These are phyloP conservation scores for Drosophila ogumai DNA, from an alignment of 1,140 invertebrate species.

Conservation along the genomic window DNA sequence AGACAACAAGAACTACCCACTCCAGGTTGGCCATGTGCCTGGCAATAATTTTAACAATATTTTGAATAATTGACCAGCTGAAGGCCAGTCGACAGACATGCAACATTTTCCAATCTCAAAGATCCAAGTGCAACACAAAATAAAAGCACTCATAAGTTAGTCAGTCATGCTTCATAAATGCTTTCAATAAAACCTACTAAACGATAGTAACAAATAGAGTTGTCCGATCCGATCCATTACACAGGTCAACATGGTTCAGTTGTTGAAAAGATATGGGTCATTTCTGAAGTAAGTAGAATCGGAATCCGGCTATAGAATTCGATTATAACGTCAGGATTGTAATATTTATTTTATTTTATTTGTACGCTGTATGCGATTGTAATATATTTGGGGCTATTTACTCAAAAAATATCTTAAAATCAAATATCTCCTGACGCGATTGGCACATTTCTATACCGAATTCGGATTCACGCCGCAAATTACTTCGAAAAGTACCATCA, in stretches of 20 bases:
- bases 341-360: too few species aligned
- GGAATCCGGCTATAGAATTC: too few species aligned
- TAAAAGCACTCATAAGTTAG: conserved; percentile 45
- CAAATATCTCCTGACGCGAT: too few species aligned
- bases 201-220: background rate
- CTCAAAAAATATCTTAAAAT: too few species aligned
- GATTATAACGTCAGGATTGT: too few species aligned
- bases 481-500: too few species aligned
- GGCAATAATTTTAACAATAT: conserved; percentile 50
- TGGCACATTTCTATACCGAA: too few species aligned
- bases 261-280: background rate
- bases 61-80: conserved; percentile 42
- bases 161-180: conserved; percentile 19
- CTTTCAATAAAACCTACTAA: background rate
- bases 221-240: too few species aligned
- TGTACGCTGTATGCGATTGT: too few species aligned
- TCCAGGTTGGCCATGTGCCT: conserved; percentile 12
- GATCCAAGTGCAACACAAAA: conserved; percentile 19
- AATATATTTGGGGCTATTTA: too few species aligned
- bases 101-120: conserved; percentile 35
- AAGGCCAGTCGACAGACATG: conserved; percentile 43
- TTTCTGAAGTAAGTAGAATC: background rate
- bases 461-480: too few species aligned
- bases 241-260: background rate
- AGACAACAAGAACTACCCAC: conserved; percentile 41